Conservation (phyloP, 37 sponge, comb jelly and placozoan genomes). For the Petrosia ficiformis region DNA sequence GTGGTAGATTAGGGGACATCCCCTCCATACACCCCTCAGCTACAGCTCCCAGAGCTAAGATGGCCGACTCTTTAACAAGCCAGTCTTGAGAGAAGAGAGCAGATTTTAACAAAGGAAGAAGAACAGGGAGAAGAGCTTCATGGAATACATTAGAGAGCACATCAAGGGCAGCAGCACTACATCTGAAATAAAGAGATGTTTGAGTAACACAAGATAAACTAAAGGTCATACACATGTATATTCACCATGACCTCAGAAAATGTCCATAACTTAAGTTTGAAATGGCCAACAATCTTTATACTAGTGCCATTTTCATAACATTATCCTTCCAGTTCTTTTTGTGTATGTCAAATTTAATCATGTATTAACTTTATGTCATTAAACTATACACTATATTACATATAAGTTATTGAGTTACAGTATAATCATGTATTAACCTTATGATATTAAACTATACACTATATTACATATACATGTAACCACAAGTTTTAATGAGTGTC, state of each 20-base stretch:
- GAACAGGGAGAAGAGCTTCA: slow-evolving; percentile 74
- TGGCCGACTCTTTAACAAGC: slow-evolving; percentile 90
- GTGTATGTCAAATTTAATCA: too few relatives aligned
- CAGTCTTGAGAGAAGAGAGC: slow-evolving; percentile 70
- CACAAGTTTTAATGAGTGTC: neutral
- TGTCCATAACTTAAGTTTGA: too few relatives aligned
- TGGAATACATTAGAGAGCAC: slow-evolving; percentile 94
- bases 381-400: too few relatives aligned
- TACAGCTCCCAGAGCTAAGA: slow-evolving; percentile 97
- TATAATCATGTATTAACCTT: too few relatives aligned
- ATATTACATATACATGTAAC: too few relatives aligned
- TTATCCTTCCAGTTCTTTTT: too few relatives aligned
- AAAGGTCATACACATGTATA: neutral
- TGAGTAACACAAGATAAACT: slow-evolving; percentile 10
- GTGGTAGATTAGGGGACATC: slow-evolving; percentile 84
- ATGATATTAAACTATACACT: too few relatives aligned
- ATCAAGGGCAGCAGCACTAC: slow-evolving; percentile 97
- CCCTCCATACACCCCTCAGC: slow-evolving; percentile 98
- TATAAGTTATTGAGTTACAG: too few relatives aligned
- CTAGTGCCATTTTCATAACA: neutral
- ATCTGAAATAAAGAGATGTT: slow-evolving; percentile 1
- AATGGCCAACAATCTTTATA: too few relatives aligned
- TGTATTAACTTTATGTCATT: too few relatives aligned
- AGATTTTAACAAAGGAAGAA: slow-evolving; percentile 88
- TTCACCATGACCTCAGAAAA: too few relatives aligned